Evolutionary conservation across 2,797 vertebrate species (phyloP).

Genomic region (Gallinago stenura): DNA sequence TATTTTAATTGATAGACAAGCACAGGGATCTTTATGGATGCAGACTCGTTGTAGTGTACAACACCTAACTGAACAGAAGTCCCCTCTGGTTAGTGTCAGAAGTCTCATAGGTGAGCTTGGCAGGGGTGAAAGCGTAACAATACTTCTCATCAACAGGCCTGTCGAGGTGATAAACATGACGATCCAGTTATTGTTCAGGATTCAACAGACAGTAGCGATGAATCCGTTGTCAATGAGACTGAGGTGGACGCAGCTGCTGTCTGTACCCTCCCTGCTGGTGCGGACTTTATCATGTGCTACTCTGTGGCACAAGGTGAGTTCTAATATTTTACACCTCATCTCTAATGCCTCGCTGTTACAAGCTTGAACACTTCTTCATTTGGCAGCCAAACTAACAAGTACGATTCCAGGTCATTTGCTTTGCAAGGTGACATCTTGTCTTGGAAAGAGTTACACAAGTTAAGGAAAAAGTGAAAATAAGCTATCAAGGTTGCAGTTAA

Average conservation of each 20-base stretch:
- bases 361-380: background rate
- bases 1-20: background rate
- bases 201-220: constrained; percentile 71
- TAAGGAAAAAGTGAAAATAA: background rate
- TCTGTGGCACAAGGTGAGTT: constrained; percentile 91
- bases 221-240: constrained; percentile 65
- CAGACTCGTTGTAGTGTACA: background rate
- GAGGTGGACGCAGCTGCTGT: constrained; percentile 86
- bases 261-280: constrained; percentile 88
- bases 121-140: background rate
- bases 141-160: constrained; percentile 81
- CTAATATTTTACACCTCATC: background rate
- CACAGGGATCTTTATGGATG: background rate
- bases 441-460: background rate
- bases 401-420: background rate
- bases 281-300: constrained; percentile 94
- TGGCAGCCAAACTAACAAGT: background rate
- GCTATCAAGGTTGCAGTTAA: background rate
- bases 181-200: constrained; percentile 81
- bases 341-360: background rate
- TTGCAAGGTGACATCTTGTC: background rate
- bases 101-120: background rate
- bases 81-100: background rate
- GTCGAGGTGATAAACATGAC: constrained; percentile 88
- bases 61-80: background rate